Evolutionary conservation across 2,888 invertebrate genomes (phyloP), one percentile per base, ranked within the genome.

Genomic region (Cataglyphis albicans): DNA sequence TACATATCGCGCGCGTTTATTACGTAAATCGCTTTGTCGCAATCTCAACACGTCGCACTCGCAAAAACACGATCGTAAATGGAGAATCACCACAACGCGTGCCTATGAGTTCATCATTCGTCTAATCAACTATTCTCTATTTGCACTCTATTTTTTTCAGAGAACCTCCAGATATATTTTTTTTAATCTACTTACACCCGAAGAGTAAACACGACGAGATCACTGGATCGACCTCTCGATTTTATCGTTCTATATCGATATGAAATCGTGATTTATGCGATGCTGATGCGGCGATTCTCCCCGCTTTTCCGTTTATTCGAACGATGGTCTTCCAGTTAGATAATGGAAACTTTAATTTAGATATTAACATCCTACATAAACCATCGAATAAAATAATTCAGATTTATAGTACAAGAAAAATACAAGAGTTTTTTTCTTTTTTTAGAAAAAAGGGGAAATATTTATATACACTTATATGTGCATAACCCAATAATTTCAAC

Each of bases 231-330:
- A 59, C 44, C 44, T 78, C 32, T 18, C 72, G 18, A 78, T 72
- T 44, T 72, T 44, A 78, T 78, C 59, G 55, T 63, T 72, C 35
- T 2, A 59, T 5, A 72, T 72, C 9, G 44, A 78, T 44, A 59
- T 5, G 55, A 76, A 44, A 44, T 35, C 3, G 10, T 21, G 10
- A 64, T 48, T 48, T 35, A 18, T 25, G 25, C 29, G 10, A 41
- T 10, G 29, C 44, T 67, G 21, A n/a, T 29, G 18, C 57, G 10
- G 12, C 41, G 10, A 10, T n/a, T 38, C n/a, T 38, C 21, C 32
- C 29, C 48, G 35, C 15, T 52, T 76, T 55, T 67, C 12, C 38
- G 38, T 29, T 68, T 70, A 70, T 35, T 10, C 15, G 15, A 15
- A 65, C 15, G 9, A 70, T 29, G 29, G 10, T 12, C 25, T n/a